Evolutionary conservation across 2,797 vertebrate genomes (phyloP).

Genomic region (Brachymystax lenok): DNA sequence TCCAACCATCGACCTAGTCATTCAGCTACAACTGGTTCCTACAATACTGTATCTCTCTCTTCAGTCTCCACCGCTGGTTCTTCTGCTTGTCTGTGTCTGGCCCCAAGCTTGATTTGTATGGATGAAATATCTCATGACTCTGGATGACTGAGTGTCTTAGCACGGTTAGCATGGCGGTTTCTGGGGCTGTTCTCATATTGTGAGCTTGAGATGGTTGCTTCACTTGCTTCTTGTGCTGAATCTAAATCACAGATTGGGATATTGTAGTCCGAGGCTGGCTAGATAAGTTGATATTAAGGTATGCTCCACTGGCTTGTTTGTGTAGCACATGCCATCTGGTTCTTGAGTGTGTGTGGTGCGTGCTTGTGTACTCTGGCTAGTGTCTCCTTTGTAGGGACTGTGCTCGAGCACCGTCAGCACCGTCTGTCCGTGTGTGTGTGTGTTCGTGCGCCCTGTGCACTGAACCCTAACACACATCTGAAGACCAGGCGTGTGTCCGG

Average conservation of each 20-base stretch:
- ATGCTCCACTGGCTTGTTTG: constrained; percentile 63
- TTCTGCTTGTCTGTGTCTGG: background rate
- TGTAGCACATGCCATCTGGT: constrained; percentile 71
- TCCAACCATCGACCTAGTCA: background rate
- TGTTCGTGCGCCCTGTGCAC: constrained; percentile 14
- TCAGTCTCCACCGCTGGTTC: background rate
- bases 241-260: constrained; percentile 42
- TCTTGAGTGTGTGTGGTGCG: constrained; percentile 43
- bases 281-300: constrained; percentile 57
- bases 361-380: constrained; percentile 12
- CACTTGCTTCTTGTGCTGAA: constrained; percentile 19
- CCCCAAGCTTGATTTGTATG: background rate
- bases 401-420: constrained; percentile 42
- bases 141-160: constrained; percentile 5
- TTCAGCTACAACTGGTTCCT: background rate
- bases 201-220: background rate
- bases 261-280: constrained; percentile 30
- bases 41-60: background rate
- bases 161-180: constrained; percentile 26
- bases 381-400: constrained; percentile 52
- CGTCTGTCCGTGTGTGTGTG: constrained; percentile 23
- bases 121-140: constrained; percentile 18
- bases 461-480: constrained; percentile 24
- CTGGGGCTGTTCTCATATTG: constrained; percentile 9
- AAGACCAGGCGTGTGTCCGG: constrained; percentile 18